Conservation (phyloP, 1,140 invertebrate species). For the Drosophila trapezifrons region DNA sequence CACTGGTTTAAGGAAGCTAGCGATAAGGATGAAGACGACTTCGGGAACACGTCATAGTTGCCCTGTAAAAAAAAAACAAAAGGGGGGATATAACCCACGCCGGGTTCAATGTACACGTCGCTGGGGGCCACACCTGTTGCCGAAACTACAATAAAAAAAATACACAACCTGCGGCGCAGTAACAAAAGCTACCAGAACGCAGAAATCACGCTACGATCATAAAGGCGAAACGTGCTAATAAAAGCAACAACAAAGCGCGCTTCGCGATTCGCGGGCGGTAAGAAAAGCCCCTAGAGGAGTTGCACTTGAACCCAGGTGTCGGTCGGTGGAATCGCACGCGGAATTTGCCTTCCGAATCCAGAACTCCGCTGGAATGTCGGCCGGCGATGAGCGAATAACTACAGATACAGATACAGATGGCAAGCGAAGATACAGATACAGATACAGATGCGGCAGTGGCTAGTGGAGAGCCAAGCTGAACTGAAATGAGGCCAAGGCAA, state of each 20-base stretch:
- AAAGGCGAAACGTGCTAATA: conserved; percentile 78
- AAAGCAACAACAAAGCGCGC: conserved; percentile 57
- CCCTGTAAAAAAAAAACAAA: conserved; percentile 5
- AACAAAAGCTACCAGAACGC: conserved; percentile 52
- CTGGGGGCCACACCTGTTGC: conserved; percentile 75
- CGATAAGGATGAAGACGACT: conserved; percentile 59
- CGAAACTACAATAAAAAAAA: conserved; percentile 67
- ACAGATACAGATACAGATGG: conserved; percentile 18
- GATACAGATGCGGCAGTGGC: conserved; percentile 9
- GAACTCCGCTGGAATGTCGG: conserved; percentile 32
- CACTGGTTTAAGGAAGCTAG: conserved; percentile 25
- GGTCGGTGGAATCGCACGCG: conserved; percentile 3
- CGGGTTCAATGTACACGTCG: conserved; percentile 68
- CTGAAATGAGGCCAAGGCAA: conserved; percentile 76
- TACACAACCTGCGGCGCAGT: conserved; percentile 72
- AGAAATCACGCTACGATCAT: conserved; percentile 79
- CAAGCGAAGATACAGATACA: conserved; percentile 9
- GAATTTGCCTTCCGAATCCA: conserved; percentile 18
- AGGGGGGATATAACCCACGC: conserved; percentile 19
- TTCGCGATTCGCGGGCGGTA: conserved; percentile 14
- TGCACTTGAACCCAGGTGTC: conserved; percentile 40
- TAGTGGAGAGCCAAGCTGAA: conserved; percentile 20
- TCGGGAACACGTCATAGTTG: conserved; percentile 62
- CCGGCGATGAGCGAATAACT: conserved; percentile 17
- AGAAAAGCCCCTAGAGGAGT: conserved; percentile 36